A percentile compares a stretch with the other conserved stretches of the same genome.
These are phyloP conservation scores for Cotesia congregata DNA, from an alignment of 2,888 invertebrate genomes.

Conservation along the genomic window DNA sequence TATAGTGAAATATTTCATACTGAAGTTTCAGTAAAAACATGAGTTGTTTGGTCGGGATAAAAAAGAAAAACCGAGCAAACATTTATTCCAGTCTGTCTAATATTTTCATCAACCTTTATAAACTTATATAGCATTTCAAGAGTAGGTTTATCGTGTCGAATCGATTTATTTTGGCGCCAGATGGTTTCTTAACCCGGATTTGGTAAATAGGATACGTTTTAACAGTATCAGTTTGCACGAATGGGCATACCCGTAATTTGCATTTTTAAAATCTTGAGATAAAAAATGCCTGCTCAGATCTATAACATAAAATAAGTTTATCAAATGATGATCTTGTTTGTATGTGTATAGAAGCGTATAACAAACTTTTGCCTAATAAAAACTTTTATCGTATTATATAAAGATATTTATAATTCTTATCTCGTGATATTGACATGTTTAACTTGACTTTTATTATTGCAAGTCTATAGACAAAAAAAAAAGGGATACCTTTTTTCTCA, in stretches of 20 bases:
- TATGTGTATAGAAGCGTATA: not conserved
- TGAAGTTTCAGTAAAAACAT: not conserved
- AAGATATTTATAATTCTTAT: not conserved
- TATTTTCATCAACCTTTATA: slow-evolving; percentile 12
- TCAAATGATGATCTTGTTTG: too few relatives aligned
- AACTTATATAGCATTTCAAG: not conserved
- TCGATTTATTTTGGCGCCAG: slow-evolving; percentile 34
- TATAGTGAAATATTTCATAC: not conserved
- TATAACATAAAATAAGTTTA: too few relatives aligned
- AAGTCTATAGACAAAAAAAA: not conserved
- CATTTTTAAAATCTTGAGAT: not conserved
- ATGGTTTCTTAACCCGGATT: not conserved
- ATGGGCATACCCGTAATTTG: not conserved
- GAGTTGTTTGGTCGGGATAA: not conserved
- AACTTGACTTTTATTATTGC: slow-evolving; percentile 7
- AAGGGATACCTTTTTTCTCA: too few relatives aligned
- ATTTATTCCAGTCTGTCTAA: not conserved
- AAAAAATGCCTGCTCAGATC: not conserved
- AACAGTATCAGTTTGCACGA: slow-evolving; percentile 12
- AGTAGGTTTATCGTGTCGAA: slow-evolving; percentile 16
- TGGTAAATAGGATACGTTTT: not conserved
- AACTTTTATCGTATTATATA: not conserved
- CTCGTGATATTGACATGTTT: not conserved
- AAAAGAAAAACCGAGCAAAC: not conserved
- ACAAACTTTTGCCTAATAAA: slow-evolving; percentile 1